These are phyloP conservation scores for Lomographa bimaculata DNA, from an alignment of 2,888 invertebrate species.

Conservation along the genomic window DNA sequence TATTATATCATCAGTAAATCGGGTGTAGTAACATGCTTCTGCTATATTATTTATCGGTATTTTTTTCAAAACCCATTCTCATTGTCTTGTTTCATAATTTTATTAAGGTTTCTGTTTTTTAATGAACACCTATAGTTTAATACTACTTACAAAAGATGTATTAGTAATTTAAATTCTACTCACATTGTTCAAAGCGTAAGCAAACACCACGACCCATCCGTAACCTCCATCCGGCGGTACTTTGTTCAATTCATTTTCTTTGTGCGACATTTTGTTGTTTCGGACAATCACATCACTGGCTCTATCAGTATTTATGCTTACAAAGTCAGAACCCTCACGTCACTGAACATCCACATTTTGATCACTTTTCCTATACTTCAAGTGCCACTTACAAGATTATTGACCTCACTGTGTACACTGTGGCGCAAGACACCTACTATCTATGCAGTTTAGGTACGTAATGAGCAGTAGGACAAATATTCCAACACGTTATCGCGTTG, in stretches of 20 bases:
- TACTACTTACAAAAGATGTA: too few species aligned
- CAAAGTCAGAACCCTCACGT: slow-evolving; percentile 21
- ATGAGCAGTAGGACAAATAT: slow-evolving; percentile 31
- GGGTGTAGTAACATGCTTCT: too few species aligned
- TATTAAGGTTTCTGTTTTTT: too few species aligned
- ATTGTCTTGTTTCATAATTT: too few species aligned
- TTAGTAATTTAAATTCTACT: slow-evolving; percentile 69
- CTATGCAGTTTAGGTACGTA: slow-evolving; percentile 26
- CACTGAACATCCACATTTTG: slow-evolving; percentile 38
- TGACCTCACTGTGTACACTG: slow-evolving; percentile 30
- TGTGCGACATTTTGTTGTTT: slow-evolving; percentile 51
- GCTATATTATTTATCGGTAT: too few species aligned
- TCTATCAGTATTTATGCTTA: slow-evolving; percentile 22
- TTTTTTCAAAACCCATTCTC: too few species aligned
- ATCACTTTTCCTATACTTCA: slow-evolving; percentile 16
- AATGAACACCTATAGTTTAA: too few species aligned
- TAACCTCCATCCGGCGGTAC: slow-evolving; percentile 87
- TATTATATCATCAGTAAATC: too few species aligned
- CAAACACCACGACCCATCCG: slow-evolving; percentile 86
- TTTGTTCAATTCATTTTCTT: slow-evolving; percentile 47
- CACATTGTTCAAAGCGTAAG: slow-evolving; percentile 85
- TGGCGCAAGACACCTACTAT: slow-evolving; percentile 28
- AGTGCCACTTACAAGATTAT: slow-evolving; percentile 27
- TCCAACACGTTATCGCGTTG: slow-evolving; percentile 55
- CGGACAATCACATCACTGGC: slow-evolving; percentile 27